A percentile compares a stretch with the other conserved stretches of the same genome.
phyloP scores from a whole-genome alignment of 2,888 invertebrate genomes.

The Apotomis capreana region DNA sequence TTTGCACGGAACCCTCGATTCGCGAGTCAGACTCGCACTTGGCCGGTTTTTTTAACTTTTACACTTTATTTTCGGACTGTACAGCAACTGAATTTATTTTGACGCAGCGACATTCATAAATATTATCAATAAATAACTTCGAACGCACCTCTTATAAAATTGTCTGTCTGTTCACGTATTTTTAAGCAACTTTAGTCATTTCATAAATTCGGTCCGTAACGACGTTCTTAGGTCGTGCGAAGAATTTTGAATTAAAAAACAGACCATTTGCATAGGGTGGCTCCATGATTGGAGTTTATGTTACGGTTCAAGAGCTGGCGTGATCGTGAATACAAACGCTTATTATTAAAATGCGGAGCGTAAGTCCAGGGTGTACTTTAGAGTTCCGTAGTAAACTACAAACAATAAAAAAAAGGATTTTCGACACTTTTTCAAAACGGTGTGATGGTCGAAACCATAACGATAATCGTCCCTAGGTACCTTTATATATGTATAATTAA shows the following conservation, averaged over 20 bases:
- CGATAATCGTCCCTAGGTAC: too few species aligned
- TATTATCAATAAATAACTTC: conserved; percentile 5
- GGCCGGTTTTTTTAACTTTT: too few species aligned
- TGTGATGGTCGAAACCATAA: too few species aligned
- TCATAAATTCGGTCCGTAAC: conserved; percentile 22
- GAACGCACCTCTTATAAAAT: neutral
- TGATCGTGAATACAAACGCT: conserved; percentile 16
- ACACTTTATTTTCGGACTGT: too few species aligned
- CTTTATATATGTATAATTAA: too few species aligned
- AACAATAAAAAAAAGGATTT: too few species aligned
- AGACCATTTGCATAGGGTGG: conserved; percentile 1
- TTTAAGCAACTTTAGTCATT: conserved; percentile 28
- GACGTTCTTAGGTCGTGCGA: conserved; percentile 12
- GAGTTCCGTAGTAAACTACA: neutral
- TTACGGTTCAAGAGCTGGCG: neutral
- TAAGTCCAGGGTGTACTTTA: neutral
- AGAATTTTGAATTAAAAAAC: conserved; percentile 22
- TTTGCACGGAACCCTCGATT: too few species aligned
- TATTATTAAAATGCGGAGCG: conserved; percentile 6
- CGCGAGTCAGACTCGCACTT: too few species aligned
- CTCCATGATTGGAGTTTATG: conserved; percentile 18
- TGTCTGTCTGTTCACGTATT: conserved; percentile 5
- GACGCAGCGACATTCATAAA: neutral
- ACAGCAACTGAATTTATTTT: too few species aligned
- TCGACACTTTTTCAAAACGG: too few species aligned